Evolutionary conservation across 2,797 vertebrate species (phyloP), one percentile per base, ranked within the genome.

Genomic region (Valencia hispanica): DNA sequence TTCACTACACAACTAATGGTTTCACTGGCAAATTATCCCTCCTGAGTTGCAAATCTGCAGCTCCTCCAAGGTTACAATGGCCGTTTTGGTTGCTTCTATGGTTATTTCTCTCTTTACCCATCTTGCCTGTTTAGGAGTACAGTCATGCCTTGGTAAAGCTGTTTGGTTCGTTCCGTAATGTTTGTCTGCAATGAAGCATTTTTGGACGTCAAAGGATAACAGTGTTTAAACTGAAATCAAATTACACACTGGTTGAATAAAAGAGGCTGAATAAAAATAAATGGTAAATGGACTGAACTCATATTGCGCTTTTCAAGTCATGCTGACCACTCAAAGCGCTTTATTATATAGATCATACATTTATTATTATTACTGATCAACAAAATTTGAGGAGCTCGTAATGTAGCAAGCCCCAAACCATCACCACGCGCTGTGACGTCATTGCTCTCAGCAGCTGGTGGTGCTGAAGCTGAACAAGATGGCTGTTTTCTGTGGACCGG

Each of bases 381-480:
- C 9, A 6, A 6, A 25, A 66, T 65, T 41, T 41, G 5, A 66
- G 20, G 36, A 43, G 11, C 63, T 41, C 20, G 10, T 7, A 43
- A 41, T 68, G 22, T n/a, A n/a, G 5, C 55, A 7, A 32, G 55
- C 41, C 72, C 20, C 61, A 65, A 84, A 50, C 81, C 74, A 48
- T 66, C 85, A 66, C 78, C 90, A 34, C 70, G 63, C 74, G 86
- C 77, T 63, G 71, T 94, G 94, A 95, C 95, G 95, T 97, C 96
- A 95, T 87, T 43, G 91, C 96, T 96, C 89, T 96, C 95, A 95
- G 91, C 88, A 86, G 91, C 89, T 79, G 87, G 91, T 85, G 95
- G 94, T 95, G 93, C 95, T 96, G 95, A 96, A 91, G 93, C 93
- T 94, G 95, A 96, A 93, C 95, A 96, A 95, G 94, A 96, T 96